Evolutionary conservation across 2,113 vertebrate genomes (phyloP).

Genomic region (Puntigrus tetrazona): DNA sequence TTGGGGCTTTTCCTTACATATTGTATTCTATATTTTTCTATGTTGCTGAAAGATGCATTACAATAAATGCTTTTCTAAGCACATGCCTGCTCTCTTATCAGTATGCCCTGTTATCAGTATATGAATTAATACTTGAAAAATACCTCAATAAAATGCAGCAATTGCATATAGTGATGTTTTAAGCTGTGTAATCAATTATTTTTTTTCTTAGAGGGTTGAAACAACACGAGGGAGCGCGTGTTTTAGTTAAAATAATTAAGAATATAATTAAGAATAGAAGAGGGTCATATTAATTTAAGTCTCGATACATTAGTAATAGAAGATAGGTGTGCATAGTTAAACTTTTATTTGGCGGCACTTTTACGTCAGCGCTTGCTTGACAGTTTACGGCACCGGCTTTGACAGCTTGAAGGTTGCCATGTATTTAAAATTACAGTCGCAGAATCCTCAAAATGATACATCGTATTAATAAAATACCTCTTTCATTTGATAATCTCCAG

Average conservation of each 20-base stretch:
- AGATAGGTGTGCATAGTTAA: background rate
- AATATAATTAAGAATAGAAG: too few species aligned
- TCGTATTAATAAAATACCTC: background rate
- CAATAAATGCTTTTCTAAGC: slow-evolving; percentile 49
- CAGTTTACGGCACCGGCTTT: background rate
- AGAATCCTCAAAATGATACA: background rate
- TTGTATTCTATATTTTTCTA: slow-evolving; percentile 48
- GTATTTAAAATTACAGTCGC: background rate
- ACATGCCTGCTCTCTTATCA: background rate
- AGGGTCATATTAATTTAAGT: background rate
- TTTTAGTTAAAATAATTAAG: too few species aligned
- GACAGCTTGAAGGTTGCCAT: slow-evolving; percentile 56
- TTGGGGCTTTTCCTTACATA: slow-evolving; percentile 27
- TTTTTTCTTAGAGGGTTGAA: too few species aligned
- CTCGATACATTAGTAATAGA: background rate
- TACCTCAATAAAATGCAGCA: background rate
- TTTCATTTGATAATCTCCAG: background rate
- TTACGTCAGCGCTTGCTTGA: slow-evolving; percentile 36
- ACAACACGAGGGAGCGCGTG: background rate
- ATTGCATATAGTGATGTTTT: background rate
- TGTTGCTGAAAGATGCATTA: slow-evolving; percentile 33
- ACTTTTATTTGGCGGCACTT: slow-evolving; percentile 21
- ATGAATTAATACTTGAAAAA: slow-evolving; percentile 11
- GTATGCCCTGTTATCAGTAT: background rate
- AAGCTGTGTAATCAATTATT: background rate